Conservation (phyloP, 2,888 invertebrate species). For the Melieria omissa region DNA sequence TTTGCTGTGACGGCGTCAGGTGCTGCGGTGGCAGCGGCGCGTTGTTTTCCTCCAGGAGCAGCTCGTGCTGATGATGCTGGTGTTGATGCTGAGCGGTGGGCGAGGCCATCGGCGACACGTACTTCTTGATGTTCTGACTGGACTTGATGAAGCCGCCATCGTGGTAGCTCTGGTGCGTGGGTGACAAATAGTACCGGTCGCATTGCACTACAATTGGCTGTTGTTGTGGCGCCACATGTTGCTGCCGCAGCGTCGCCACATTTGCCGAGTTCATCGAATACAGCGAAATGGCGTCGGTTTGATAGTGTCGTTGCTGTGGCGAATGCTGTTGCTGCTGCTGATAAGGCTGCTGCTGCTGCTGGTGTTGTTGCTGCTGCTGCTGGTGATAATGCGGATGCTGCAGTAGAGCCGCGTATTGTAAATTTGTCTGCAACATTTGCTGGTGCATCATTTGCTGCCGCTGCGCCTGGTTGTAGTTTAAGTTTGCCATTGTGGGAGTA, state of each 20-base stretch:
- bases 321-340: conserved; percentile 41
- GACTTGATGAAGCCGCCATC: conserved; percentile 64
- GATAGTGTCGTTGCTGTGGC: conserved; percentile 43
- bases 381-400: conserved; percentile 39
- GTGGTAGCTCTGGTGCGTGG: conserved; percentile 61
- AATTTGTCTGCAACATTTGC: conserved; percentile 43
- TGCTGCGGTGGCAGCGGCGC: conserved; percentile 31
- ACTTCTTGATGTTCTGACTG: conserved; percentile 65
- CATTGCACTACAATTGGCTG: conserved; percentile 61
- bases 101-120: conserved; percentile 59
- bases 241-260: conserved; percentile 59
- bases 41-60: conserved; percentile 39
- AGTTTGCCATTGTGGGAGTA: conserved; percentile 25
- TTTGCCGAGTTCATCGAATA: conserved; percentile 61
- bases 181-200: conserved; percentile 64
- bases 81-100: conserved; percentile 45
- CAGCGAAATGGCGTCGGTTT: conserved; percentile 54
- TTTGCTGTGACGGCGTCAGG: conserved; percentile 14
- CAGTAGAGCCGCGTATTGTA: conserved; percentile 30
- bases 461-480: conserved; percentile 38
- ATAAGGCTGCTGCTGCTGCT: conserved; percentile 43
- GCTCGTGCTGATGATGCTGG: conserved; percentile 27
- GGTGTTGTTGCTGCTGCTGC: conserved; percentile 44
- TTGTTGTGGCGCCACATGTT: conserved; percentile 57
- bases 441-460: conserved; percentile 40